A percentile compares a stretch with the other conserved stretches of the same genome.
phyloP scores from a whole-genome alignment of 2,113 vertebrate species.

The Regulus satrapa region DNA sequence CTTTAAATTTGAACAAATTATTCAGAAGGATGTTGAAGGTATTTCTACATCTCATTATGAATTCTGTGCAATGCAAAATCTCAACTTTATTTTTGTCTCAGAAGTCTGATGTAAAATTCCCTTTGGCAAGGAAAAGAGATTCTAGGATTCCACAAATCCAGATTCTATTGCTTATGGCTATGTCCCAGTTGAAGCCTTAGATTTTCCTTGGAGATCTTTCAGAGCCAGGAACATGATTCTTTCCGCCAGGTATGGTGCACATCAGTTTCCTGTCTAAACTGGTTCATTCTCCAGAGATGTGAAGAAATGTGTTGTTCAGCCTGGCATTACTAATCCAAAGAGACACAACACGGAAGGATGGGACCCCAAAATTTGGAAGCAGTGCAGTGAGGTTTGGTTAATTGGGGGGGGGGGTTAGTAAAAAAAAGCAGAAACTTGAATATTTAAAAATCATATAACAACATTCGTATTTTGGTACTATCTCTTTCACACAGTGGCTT shows the following conservation, averaged over 20 bases:
- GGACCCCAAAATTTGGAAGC: neutral
- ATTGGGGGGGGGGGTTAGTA: no score
- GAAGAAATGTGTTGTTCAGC: neutral
- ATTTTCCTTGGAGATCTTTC: conserved; percentile 13
- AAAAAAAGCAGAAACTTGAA: neutral
- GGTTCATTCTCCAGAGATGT: neutral
- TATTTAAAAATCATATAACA: neutral
- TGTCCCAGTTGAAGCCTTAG: neutral
- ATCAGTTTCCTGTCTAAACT: neutral
- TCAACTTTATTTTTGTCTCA: conserved; percentile 27
- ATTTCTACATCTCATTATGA: neutral
- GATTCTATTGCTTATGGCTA: neutral
- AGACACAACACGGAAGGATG: neutral
- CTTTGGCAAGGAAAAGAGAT: neutral
- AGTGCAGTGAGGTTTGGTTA: neutral
- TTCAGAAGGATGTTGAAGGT: neutral
- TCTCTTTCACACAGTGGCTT: neutral
- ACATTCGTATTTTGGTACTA: neutral
- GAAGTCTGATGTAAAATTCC: conserved; percentile 23
- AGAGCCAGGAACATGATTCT: neutral
- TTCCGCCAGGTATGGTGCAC: neutral
- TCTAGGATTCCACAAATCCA: neutral
- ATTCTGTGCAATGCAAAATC: neutral
- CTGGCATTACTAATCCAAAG: neutral
- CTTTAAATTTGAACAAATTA: neutral